Conservation (phyloP, 2,113 vertebrate genomes). For the Sinocyclocheilus anshuiensis region DNA sequence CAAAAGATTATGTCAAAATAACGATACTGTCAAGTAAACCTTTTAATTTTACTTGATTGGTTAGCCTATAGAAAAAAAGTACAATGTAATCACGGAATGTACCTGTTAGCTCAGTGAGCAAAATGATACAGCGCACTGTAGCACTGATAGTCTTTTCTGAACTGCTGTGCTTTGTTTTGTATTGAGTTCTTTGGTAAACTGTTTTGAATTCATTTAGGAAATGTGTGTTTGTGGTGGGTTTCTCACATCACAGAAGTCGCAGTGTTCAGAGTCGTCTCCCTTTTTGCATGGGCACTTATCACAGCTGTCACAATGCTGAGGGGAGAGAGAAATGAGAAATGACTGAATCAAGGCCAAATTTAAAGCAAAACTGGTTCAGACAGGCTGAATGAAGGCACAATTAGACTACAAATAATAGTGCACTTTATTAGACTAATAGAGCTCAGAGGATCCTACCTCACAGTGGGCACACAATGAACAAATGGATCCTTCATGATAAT, state of each 20-base stretch:
- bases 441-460: conserved; percentile 72
- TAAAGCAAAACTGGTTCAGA: background rate
- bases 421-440: background rate
- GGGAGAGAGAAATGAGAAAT: conserved; percentile 17
- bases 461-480: conserved; percentile 86
- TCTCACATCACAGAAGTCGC: conserved; percentile 84
- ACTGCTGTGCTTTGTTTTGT: conserved; percentile 13
- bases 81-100: background rate
- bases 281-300: conserved; percentile 86
- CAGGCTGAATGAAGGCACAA: background rate
- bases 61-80: background rate
- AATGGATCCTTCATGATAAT: conserved; percentile 83
- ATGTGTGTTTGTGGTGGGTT: conserved; percentile 13
- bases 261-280: conserved; percentile 81
- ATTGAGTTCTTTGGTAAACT: background rate
- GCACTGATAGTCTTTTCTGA: background rate
- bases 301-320: conserved; percentile 84
- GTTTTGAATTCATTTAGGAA: conserved; percentile 6
- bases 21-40: background rate
- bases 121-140: background rate
- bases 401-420: background rate
- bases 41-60: too few relatives aligned
- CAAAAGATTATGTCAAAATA: background rate
- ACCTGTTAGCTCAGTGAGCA: too few relatives aligned
- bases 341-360: background rate